Conservation (phyloP, 2,113 vertebrate genomes). For the Parus major region DNA sequence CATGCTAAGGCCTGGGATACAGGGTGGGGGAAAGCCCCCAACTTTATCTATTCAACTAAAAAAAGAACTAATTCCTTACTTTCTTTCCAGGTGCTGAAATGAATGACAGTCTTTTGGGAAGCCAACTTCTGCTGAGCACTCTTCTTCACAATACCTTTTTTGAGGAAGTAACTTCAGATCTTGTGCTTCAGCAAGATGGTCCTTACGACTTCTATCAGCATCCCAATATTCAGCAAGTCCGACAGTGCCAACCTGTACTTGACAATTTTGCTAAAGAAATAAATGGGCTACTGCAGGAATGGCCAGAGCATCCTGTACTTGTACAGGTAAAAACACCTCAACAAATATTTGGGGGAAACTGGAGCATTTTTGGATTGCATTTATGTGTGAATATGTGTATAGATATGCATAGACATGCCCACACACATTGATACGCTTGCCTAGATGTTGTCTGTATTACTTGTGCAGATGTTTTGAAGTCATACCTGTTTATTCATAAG, state of each 20-base stretch:
- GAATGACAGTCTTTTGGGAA: slow-evolving; percentile 83
- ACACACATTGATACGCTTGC: not conserved
- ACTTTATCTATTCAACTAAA: not conserved
- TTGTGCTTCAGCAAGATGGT: slow-evolving; percentile 78
- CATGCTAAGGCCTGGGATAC: not conserved
- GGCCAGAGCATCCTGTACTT: slow-evolving; percentile 93
- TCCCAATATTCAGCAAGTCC: slow-evolving; percentile 87
- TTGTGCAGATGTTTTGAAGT: not conserved
- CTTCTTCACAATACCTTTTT: slow-evolving; percentile 87
- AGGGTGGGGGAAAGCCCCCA: rapidly evolving
- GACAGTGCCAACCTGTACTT: slow-evolving; percentile 84
- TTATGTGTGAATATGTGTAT: not conserved
- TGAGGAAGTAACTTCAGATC: slow-evolving; percentile 71
- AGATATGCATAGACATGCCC: not conserved
- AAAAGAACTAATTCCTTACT: not conserved
- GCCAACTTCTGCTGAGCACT: slow-evolving; percentile 85
- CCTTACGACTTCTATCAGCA: slow-evolving; percentile 96
- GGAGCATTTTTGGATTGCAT: not conserved
- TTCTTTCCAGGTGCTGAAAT: slow-evolving; percentile 82
- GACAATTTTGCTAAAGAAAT: slow-evolving; percentile 80
- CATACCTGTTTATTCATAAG: not conserved
- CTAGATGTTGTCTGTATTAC: not conserved
- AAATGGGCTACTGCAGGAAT: slow-evolving; percentile 83
- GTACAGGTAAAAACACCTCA: slow-evolving; percentile 80
- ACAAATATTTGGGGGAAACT: not conserved